Evolutionary conservation across 1,140 invertebrate genomes (phyloP).

Genomic region (Coenobita brevimanus): DNA sequence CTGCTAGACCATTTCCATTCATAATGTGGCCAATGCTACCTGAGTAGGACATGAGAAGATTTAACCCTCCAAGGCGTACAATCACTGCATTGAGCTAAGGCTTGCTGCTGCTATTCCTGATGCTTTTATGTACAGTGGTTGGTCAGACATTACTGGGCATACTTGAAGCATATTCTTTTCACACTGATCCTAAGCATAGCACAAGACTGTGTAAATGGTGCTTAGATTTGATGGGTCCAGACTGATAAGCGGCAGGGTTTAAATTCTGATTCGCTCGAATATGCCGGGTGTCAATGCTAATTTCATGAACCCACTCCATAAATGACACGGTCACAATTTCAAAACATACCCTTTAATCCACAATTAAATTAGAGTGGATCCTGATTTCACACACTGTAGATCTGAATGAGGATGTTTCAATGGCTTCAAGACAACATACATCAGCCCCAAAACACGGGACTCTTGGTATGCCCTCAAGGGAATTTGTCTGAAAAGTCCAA

Average conservation of each 20-base stretch:
- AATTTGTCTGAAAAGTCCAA: no score
- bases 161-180: not conserved
- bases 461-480: no score
- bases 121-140: constrained; percentile 5
- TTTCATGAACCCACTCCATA: no score
- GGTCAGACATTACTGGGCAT: constrained; percentile 26
- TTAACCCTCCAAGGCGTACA: not conserved
- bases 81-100: not conserved
- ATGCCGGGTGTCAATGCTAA: no score
- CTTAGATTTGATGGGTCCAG: constrained; percentile 15
- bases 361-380: no score
- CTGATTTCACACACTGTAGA: no score
- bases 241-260: not conserved
- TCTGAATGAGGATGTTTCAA: no score
- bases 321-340: no score
- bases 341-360: no score
- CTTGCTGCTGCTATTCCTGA: not conserved
- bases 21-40: not conserved
- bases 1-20: constrained; percentile 10
- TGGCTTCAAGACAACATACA: no score
- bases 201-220: not conserved
- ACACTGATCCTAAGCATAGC: constrained; percentile 25
- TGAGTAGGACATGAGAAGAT: not conserved
- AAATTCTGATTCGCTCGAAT: not conserved
- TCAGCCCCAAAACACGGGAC: no score